Base-by-base conservation (phyloP, 2,888 invertebrate species). In the Mimas tiliae region DNA sequence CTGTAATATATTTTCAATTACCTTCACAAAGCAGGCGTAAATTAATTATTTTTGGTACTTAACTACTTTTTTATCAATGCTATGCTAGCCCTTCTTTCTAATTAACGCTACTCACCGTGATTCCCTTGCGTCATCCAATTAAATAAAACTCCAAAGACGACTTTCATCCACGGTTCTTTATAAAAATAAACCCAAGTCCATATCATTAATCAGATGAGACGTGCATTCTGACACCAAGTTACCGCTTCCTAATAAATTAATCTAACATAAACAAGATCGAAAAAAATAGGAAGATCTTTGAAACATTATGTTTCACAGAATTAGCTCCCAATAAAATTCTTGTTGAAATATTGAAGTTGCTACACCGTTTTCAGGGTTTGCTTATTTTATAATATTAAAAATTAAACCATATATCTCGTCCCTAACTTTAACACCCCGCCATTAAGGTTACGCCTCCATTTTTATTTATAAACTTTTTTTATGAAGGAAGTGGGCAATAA, bases 401-500 rank as follows among this genome's bases (percentile, higher is more conserved):
- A 70, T 72, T 65, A 76, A 71, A 73, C 64, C 69, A 75, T 76
- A 72, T 74, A 70, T 76, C 76, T 71, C 77, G 80, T 79, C 81
- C 82, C 75, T 80, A 78, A 80, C 77, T 84, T 85, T 87, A 83
- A 87, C 84, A 82, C 82, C 80, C 79, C 78, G 48, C 79, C 79
- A 83, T 87, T 85, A 82, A 70, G 76, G 81, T 77, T 79, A 79
- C 81, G 78, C 80, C 79, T 81, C 69, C 67, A 66, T 72, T 72
- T 80, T 79, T 79, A 78, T 82, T 85, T 83, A 78, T 78, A 78
- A 76, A 74, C 71, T 74, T 79, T 84, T 83, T 89, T 88, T 85
- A 85, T 86, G 74, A 79, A 88, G 91, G 89, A 91, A 90, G 86
- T 89, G 87, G 88, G 82, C 85, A 86, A 84, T 82, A 83, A 81